Evolutionary conservation across 1,140 invertebrate species (phyloP).

Genomic region (Bombyx mori): DNA sequence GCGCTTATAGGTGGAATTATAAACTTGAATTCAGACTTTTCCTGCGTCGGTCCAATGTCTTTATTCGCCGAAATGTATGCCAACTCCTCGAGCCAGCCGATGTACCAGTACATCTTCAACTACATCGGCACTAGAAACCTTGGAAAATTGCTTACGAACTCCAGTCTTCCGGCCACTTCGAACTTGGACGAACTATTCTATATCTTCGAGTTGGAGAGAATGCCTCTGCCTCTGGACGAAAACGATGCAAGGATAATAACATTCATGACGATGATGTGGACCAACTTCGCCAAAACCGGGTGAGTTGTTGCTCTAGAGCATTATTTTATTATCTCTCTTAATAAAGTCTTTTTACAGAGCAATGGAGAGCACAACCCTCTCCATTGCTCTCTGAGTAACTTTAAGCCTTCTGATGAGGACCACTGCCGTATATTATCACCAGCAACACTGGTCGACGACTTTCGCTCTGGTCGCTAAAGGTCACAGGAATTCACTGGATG

Average conservation of each 20-base stretch:
- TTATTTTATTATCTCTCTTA: too few relatives aligned
- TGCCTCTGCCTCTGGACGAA: slow-evolving; percentile 48
- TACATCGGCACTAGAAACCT: slow-evolving; percentile 53
- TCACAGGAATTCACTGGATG: too few relatives aligned
- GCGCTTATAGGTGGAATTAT: slow-evolving; percentile 46
- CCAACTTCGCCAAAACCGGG: slow-evolving; percentile 66
- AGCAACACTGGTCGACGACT: too few relatives aligned
- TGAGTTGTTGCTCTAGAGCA: slow-evolving; percentile 22
- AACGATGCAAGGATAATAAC: slow-evolving; percentile 52
- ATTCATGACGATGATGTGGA: slow-evolving; percentile 63
- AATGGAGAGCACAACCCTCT: too few relatives aligned
- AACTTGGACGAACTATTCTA: slow-evolving; percentile 57
- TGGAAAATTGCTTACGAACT: slow-evolving; percentile 48
- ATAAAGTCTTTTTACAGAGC: too few relatives aligned
- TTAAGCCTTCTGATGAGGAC: too few relatives aligned
- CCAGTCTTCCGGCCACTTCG: slow-evolving; percentile 41
- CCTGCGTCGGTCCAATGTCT: slow-evolving; percentile 44
- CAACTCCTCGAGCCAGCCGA: slow-evolving; percentile 32
- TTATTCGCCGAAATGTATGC: slow-evolving; percentile 44
- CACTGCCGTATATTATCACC: too few relatives aligned
- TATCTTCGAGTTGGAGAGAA: slow-evolving; percentile 50
- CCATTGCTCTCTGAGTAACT: too few relatives aligned
- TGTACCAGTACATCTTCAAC: slow-evolving; percentile 52
- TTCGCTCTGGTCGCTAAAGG: too few relatives aligned
- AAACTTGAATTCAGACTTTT: slow-evolving; percentile 55